phyloP scores from a whole-genome alignment of 1,140 invertebrate genomes.

The Diachasmimorpha longicaudata region DNA sequence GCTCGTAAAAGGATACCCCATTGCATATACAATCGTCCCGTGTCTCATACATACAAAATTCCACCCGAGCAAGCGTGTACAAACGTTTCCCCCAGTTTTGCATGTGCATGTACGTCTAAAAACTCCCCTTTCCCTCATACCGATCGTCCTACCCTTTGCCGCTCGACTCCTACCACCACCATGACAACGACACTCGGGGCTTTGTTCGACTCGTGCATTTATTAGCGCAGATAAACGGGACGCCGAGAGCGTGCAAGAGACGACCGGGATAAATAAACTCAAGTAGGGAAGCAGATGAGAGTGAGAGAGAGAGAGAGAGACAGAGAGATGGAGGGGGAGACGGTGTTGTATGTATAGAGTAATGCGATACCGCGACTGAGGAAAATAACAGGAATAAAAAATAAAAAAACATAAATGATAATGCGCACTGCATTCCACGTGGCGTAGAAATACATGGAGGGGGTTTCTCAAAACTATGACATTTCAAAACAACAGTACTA shows the following conservation, averaged over 20 bases:
- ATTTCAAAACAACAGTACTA: not conserved
- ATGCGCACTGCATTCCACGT: not conserved
- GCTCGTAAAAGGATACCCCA: slow-evolving; percentile 35
- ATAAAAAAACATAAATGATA: slow-evolving; percentile 1
- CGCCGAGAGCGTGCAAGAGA: slow-evolving; percentile 30
- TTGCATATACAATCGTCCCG: not conserved
- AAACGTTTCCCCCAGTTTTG: not conserved
- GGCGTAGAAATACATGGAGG: not conserved
- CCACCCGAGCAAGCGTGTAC: not conserved
- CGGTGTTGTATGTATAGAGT: slow-evolving; percentile 30
- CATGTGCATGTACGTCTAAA: not conserved
- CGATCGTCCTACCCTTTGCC: not conserved
- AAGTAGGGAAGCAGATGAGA: not conserved
- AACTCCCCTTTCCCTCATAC: not conserved
- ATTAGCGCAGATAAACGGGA: slow-evolving; percentile 49
- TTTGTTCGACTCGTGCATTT: slow-evolving; percentile 48
- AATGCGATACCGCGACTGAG: slow-evolving; percentile 17
- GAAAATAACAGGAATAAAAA: not conserved
- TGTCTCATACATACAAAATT: not conserved
- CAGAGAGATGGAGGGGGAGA: not conserved
- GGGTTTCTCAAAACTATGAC: not conserved
- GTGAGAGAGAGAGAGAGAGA: too few species aligned
- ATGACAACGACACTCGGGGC: not conserved
- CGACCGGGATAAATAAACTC: slow-evolving; percentile 34
- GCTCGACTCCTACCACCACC: not conserved